phyloP scores from a whole-genome alignment of 37 sponge, comb jelly and placozoan species.

The Cladorhizidae sp. region DNA sequence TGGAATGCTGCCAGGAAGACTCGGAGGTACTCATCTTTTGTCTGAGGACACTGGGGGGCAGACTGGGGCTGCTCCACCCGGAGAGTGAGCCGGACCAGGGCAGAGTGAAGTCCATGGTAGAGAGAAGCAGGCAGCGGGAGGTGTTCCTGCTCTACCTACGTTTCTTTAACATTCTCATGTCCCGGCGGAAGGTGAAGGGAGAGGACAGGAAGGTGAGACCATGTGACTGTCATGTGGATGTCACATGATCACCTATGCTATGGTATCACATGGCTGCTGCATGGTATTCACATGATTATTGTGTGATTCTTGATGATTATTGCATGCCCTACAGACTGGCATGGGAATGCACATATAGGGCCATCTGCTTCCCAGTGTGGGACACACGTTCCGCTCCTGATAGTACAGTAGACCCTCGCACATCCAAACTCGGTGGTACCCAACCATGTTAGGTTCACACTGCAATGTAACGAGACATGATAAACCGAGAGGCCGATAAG shows the following conservation, averaged over 20 bases:
- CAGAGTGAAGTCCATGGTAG: conserved; percentile 25
- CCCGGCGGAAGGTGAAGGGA: conserved; percentile 52
- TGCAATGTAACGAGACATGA: too few relatives aligned
- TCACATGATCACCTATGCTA: neutral
- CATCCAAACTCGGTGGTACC: too few relatives aligned
- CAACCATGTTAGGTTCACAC: too few relatives aligned
- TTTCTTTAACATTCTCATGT: conserved; percentile 85
- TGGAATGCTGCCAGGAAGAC: conserved; percentile 46
- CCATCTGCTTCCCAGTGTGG: too few relatives aligned
- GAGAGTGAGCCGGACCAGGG: conserved; percentile 7
- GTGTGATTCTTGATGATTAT: too few relatives aligned
- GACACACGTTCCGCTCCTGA: too few relatives aligned
- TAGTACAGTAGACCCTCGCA: too few relatives aligned
- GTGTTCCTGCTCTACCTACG: conserved; percentile 69
- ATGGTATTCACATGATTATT: neutral
- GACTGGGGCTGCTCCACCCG: conserved; percentile 7
- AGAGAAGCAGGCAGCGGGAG: conserved; percentile 57
- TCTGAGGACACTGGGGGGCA: conserved; percentile 16
- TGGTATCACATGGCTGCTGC: neutral
- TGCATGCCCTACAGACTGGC: too few relatives aligned
- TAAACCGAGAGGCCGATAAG: too few relatives aligned
- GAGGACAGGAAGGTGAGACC: conserved; percentile 34
- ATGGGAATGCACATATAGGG: too few relatives aligned
- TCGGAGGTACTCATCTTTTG: conserved; percentile 14
- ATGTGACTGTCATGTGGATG: neutral